Conservation (phyloP, 2,888 invertebrate genomes). For the Drosophila prostipennis region DNA sequence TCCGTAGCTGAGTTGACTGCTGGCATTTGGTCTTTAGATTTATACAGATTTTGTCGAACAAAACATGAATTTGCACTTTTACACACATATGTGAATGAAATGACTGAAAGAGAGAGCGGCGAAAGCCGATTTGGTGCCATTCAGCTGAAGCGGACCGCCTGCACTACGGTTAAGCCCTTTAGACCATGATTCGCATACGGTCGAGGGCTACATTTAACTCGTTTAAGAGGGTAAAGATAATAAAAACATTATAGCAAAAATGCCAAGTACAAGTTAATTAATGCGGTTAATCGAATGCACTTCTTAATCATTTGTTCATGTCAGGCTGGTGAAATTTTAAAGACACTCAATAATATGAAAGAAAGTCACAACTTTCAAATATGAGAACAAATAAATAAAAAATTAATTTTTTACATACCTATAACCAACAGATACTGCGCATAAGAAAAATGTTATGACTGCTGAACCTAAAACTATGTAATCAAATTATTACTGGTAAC, state of each 20-base stretch:
- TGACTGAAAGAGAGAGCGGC: slow-evolving; percentile 5
- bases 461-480: no score
- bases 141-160: slow-evolving; percentile 28
- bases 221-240: neutral
- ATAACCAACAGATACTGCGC: no score
- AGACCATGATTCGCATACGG: slow-evolving; percentile 14
- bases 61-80: slow-evolving; percentile 83
- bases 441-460: no score
- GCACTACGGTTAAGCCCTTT: slow-evolving; percentile 48
- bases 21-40: slow-evolving; percentile 76
- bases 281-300: no score
- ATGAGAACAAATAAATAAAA: no score
- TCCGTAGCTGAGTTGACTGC: slow-evolving; percentile 49
- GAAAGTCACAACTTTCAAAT: no score
- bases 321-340: no score
- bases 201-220: neutral
- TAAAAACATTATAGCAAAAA: neutral
- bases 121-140: slow-evolving; percentile 38
- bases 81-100: slow-evolving; percentile 36
- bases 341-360: no score
- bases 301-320: no score
- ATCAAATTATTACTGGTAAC: no score
- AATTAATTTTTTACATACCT: no score
- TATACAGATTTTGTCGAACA: slow-evolving; percentile 79
- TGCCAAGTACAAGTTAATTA: neutral